Evolutionary conservation across 1,140 invertebrate genomes (phyloP).

Genomic region (Heliconius melpomene): DNA sequence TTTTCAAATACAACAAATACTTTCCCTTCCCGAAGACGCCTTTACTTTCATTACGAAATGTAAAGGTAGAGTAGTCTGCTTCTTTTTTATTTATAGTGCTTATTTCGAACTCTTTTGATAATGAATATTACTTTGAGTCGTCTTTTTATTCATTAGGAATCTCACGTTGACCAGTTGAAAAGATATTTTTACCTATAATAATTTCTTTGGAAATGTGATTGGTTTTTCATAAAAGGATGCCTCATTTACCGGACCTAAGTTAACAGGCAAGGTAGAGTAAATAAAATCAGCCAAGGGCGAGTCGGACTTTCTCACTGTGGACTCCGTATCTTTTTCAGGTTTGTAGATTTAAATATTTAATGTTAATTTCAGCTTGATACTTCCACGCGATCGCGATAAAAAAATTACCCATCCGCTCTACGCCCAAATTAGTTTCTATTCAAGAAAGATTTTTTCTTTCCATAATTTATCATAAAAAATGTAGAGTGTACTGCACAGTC

Average conservation of each 20-base stretch:
- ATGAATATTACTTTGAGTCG: conserved; percentile 29
- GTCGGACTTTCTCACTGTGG: too few relatives aligned
- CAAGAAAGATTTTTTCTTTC: too few relatives aligned
- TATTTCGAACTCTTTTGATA: conserved; percentile 38
- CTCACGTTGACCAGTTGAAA: background rate
- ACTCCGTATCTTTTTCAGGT: too few relatives aligned
- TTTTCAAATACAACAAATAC: conserved; percentile 78
- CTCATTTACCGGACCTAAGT: background rate
- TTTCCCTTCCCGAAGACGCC: conserved; percentile 57
- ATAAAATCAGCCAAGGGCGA: background rate
- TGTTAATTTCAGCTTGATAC: too few relatives aligned
- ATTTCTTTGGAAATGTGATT: background rate
- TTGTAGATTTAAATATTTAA: too few relatives aligned
- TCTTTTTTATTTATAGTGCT: conserved; percentile 37
- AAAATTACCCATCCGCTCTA: too few relatives aligned
- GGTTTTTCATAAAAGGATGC: background rate
- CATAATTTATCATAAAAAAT: too few relatives aligned
- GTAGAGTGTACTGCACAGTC: too few relatives aligned
- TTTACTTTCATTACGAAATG: conserved; percentile 56
- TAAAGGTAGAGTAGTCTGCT: conserved; percentile 41
- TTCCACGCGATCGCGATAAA: too few relatives aligned
- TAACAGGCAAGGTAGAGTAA: background rate
- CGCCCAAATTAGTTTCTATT: too few relatives aligned
- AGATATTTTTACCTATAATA: background rate
- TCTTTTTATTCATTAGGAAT: conserved; percentile 7